Conservation (phyloP, 2,797 vertebrate genomes). For the Eulemur albifrons region DNA sequence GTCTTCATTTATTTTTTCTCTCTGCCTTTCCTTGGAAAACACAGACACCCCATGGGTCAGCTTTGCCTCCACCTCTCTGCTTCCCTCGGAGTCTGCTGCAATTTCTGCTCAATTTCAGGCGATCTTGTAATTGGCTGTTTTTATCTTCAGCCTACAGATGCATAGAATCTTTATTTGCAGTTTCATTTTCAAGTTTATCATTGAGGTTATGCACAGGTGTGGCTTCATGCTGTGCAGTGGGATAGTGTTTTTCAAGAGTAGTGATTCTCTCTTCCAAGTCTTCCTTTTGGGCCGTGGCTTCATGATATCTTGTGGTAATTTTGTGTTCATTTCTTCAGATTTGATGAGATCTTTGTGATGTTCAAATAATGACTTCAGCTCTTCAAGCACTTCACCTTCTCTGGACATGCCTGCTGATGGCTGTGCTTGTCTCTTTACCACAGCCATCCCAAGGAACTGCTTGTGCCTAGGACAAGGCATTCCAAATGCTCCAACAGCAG, state of each 20-base stretch:
- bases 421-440: slow-evolving; percentile 97
- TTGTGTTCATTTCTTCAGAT: not conserved
- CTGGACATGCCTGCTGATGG: slow-evolving; percentile 97
- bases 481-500: slow-evolving; percentile 96
- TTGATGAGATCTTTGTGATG: slow-evolving; percentile 95
- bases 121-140: not conserved
- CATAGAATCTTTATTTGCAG: not conserved
- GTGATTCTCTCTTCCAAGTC: not conserved
- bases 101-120: not conserved
- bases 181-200: not conserved
- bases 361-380: slow-evolving; percentile 96
- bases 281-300: not conserved
- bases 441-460: slow-evolving; percentile 96
- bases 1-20: slow-evolving; percentile 98
- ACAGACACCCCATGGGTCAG: not conserved
- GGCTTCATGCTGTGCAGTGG: not conserved
- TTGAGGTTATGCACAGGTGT: not conserved
- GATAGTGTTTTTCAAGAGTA: not conserved
- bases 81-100: not conserved
- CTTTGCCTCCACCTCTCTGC: not conserved
- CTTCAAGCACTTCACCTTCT: slow-evolving; percentile 98
- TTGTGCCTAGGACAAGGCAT: slow-evolving; percentile 95
- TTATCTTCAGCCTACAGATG: not conserved
- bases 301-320: not conserved
- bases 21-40: slow-evolving; percentile 90